phyloP scores from a whole-genome alignment of 2,113 vertebrate genomes.

The Poeciliopsis turrubarensis region DNA sequence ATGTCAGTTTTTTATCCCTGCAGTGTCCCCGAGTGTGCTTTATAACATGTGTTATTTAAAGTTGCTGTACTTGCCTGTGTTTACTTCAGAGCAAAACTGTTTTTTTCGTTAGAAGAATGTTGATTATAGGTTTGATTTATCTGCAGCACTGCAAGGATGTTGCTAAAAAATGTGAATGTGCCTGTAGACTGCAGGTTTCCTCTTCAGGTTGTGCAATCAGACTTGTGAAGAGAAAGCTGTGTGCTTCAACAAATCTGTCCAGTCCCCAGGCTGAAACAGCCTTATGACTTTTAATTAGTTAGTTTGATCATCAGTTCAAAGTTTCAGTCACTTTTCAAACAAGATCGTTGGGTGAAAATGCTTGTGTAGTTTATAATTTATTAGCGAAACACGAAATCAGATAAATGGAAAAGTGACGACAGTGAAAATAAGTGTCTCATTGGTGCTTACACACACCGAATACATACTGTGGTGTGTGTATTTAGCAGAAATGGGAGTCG shows the following conservation, averaged over 20 bases:
- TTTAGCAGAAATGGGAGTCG: slow-evolving; percentile 31
- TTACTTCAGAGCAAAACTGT: slow-evolving; percentile 28
- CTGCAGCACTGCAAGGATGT: slow-evolving; percentile 32
- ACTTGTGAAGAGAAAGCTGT: slow-evolving; percentile 1
- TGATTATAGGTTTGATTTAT: slow-evolving; percentile 66
- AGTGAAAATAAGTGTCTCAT: not conserved
- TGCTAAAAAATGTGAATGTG: slow-evolving; percentile 14
- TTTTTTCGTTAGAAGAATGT: slow-evolving; percentile 54
- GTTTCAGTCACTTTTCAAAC: not conserved
- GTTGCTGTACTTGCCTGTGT: slow-evolving; percentile 41
- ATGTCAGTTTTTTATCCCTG: slow-evolving; percentile 21
- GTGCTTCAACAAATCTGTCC: slow-evolving; percentile 3
- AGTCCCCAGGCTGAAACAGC: not conserved
- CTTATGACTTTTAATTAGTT: not conserved
- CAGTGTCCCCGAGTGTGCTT: slow-evolving; percentile 18
- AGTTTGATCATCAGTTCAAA: not conserved
- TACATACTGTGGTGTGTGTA: not conserved
- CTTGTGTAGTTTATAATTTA: not conserved
- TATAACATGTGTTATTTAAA: slow-evolving; percentile 61
- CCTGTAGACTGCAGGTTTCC: slow-evolving; percentile 16
- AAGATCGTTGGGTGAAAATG: not conserved
- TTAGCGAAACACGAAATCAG: not conserved
- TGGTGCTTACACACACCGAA: not conserved
- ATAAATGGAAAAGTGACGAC: too few relatives aligned
- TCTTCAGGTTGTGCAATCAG: slow-evolving; percentile 2